phyloP scores from a whole-genome alignment of 2,113 vertebrate species.

The Entomyzon cyanotis region DNA sequence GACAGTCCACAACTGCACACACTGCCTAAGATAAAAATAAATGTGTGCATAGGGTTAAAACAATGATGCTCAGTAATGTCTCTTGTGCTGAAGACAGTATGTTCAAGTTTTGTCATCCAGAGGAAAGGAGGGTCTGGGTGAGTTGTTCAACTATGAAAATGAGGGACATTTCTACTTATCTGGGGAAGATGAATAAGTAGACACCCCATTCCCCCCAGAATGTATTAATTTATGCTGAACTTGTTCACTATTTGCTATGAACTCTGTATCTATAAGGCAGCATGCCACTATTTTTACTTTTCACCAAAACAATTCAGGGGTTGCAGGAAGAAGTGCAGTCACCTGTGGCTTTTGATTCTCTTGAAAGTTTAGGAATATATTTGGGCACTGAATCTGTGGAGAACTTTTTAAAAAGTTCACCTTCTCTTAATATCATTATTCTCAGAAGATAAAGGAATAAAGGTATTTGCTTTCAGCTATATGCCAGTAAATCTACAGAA shows the following conservation, averaged over 20 bases:
- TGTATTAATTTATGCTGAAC: background rate
- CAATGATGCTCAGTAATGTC: background rate
- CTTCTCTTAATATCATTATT: background rate
- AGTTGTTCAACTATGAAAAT: background rate
- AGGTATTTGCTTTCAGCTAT: background rate
- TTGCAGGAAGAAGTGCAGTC: background rate
- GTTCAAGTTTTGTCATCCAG: background rate
- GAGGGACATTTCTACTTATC: background rate
- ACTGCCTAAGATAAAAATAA: background rate
- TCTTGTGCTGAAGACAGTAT: background rate
- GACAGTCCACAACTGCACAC: background rate
- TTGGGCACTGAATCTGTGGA: background rate
- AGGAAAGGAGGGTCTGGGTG: background rate
- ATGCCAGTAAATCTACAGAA: background rate
- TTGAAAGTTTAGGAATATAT: background rate
- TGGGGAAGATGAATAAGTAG: background rate
- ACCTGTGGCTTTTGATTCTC: background rate
- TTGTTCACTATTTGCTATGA: background rate
- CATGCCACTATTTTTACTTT: background rate
- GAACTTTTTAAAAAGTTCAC: background rate
- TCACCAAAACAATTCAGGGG: background rate
- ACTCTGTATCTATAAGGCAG: background rate
- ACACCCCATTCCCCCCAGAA: accelerated
- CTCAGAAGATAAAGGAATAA: background rate
- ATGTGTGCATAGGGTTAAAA: background rate